These are phyloP conservation scores for Phalacrocorax aristotelis DNA, from an alignment of 2,113 vertebrate species.

Conservation along the genomic window DNA sequence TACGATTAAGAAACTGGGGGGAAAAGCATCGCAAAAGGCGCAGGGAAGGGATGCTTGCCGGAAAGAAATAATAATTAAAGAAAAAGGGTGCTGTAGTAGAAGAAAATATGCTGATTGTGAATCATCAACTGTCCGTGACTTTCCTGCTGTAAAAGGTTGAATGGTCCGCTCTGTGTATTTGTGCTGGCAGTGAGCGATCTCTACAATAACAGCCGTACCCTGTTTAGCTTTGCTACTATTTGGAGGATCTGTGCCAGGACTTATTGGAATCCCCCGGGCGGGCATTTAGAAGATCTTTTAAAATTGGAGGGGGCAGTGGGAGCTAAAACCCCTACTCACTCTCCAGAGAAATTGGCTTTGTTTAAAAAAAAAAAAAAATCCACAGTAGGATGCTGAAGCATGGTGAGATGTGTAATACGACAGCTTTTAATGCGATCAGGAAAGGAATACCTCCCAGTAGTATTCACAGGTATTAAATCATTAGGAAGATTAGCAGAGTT, in stretches of 20 bases:
- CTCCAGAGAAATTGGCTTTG: conserved; percentile 1
- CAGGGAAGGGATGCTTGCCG: not conserved
- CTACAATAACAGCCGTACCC: conserved; percentile 26
- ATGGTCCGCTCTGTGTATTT: conserved; percentile 38
- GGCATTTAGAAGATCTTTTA: not conserved
- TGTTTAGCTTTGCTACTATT: conserved; percentile 58
- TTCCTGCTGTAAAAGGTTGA: conserved; percentile 21
- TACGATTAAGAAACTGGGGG: not conserved
- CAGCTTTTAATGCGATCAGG: not conserved
- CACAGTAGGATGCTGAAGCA: conserved; percentile 7
- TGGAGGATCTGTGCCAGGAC: conserved; percentile 9
- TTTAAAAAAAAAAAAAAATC: not conserved
- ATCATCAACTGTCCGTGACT: conserved; percentile 1
- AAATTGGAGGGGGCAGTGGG: not conserved
- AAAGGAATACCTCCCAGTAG: conserved; percentile 10
- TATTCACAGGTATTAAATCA: conserved; percentile 40
- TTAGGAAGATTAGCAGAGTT: conserved; percentile 36
- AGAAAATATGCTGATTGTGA: conserved; percentile 17
- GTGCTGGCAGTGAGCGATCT: conserved; percentile 38
- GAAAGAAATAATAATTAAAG: not conserved
- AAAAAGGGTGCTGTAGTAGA: not conserved
- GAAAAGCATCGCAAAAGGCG: not conserved
- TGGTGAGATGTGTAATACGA: not conserved
- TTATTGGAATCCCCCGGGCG: conserved; percentile 29
- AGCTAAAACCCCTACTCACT: not conserved